Evolutionary conservation across 2,797 vertebrate genomes (phyloP).

Genomic region (Zenarchopterus dispar): DNA sequence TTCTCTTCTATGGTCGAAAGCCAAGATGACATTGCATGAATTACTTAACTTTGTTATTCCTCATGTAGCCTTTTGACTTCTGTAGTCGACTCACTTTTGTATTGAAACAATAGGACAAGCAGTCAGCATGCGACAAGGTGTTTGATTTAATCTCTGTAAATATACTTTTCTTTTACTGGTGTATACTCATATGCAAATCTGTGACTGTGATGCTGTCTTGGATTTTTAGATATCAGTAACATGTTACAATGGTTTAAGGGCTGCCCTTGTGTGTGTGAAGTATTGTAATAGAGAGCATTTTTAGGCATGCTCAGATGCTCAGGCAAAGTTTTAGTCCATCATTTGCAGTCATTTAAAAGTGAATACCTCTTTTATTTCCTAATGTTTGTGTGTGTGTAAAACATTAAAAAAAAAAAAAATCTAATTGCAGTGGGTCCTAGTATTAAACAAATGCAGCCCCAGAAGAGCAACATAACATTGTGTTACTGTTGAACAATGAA

Average conservation of each 20-base stretch:
- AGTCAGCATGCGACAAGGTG: slow-evolving; percentile 28
- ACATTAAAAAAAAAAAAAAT: no score
- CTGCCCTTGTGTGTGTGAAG: slow-evolving; percentile 6
- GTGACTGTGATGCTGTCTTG: not conserved
- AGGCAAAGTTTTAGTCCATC: no score
- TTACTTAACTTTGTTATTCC: slow-evolving; percentile 11
- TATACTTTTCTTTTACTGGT: not conserved
- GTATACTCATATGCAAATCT: slow-evolving; percentile 2
- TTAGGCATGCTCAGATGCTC: no score
- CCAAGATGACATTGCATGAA: slow-evolving; percentile 38
- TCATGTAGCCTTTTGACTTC: slow-evolving; percentile 26
- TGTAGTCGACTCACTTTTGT: slow-evolving; percentile 15
- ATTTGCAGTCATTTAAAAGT: no score
- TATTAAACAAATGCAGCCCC: no score
- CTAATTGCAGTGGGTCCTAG: no score
- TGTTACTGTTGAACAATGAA: no score
- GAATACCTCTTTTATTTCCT: no score
- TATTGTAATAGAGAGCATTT: no score
- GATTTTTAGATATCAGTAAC: not conserved
- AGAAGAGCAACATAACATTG: no score
- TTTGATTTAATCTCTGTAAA: slow-evolving; percentile 11
- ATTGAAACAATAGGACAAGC: slow-evolving; percentile 9
- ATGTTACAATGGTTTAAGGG: slow-evolving; percentile 19
- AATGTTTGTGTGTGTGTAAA: no score
- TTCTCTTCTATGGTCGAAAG: slow-evolving; percentile 15